Base-by-base conservation (phyloP, 35 echinoderm and acorn worm species). In the Chiridota heheva region DNA sequence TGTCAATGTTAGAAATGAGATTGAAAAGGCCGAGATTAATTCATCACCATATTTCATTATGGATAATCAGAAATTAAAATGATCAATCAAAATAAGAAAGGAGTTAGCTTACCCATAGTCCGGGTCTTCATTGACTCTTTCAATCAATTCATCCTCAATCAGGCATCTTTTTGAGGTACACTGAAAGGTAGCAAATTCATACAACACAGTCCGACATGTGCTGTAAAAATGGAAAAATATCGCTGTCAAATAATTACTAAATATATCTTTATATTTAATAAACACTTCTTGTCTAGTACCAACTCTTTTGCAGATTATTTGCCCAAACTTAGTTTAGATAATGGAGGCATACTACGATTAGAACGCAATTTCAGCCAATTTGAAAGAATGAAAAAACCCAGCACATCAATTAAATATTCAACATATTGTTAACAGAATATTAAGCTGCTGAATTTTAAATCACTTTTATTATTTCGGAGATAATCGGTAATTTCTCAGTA, bases 141-240 rank as follows among this genome's bases (percentile, higher is more conserved):
- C 40, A 27, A 86, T 82, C 3, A 86, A 55, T 5, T 82, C 83
- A 2, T 78, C 58, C 17, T 68, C 44, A 22, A 92, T 65, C 20
- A 92, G 67, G 76, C 90, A 92, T n/a, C 45, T 29, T 34, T 59
- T 86, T 47, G 47, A 30, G 7, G 70, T 74, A 18, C 70, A 74
- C 17, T 74, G 42, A 31, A 74, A 74, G 25, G 70, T 74, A 20
- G 70, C 70, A 51, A 74, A 74, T 5, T 47, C 70, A 26, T 74
- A 74, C 10, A 74, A 47, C 17, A 74, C 70, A 17, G 47, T 16
- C 24, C 44, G 47, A 47, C 70, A 74, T 12, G 70, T 74, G 24
- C 70, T 74, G 70, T 13, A 28, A 17, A 10, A 7, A 51, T n/a
- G n/a, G 46, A 51, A 10, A 51, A 7, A 20, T 10, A 51, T 10